phyloP scores from a whole-genome alignment of 1,140 invertebrate genomes.

The Lasioglossum albipes region DNA sequence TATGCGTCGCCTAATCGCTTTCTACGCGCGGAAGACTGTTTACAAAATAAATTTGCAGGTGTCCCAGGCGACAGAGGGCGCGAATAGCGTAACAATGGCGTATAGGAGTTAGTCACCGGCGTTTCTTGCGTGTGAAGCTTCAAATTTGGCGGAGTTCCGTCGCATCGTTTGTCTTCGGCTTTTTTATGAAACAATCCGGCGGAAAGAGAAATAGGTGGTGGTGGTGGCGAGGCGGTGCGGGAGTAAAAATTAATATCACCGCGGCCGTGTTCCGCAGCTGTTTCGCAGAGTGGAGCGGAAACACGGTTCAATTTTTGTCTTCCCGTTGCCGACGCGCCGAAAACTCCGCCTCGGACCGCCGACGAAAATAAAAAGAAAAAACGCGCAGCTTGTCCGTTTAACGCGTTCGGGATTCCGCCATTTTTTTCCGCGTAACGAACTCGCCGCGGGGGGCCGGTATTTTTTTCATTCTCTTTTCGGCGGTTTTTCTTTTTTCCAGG shows the following conservation, averaged over 20 bases:
- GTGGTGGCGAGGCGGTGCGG: no score
- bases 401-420: background rate
- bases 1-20: no score
- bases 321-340: background rate
- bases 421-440: constrained; percentile 4
- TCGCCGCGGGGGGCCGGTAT: background rate
- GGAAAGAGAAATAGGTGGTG: background rate
- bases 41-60: no score
- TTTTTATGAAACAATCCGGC: background rate
- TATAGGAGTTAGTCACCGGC: background rate
- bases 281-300: background rate
- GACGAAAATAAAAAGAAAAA: background rate
- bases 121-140: constrained; percentile 10
- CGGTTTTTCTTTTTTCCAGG: background rate
- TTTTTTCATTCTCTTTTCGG: background rate
- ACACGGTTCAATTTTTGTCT: background rate
- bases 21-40: no score
- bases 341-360: background rate
- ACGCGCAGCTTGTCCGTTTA: constrained; percentile 6
- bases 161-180: constrained; percentile 4
- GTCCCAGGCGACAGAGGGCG: no score
- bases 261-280: background rate
- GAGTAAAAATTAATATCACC: constrained; percentile 24
- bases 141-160: background rate
- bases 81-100: no score